Conservation (phyloP, 2,797 vertebrate genomes). For the Antennarius maculatus region DNA sequence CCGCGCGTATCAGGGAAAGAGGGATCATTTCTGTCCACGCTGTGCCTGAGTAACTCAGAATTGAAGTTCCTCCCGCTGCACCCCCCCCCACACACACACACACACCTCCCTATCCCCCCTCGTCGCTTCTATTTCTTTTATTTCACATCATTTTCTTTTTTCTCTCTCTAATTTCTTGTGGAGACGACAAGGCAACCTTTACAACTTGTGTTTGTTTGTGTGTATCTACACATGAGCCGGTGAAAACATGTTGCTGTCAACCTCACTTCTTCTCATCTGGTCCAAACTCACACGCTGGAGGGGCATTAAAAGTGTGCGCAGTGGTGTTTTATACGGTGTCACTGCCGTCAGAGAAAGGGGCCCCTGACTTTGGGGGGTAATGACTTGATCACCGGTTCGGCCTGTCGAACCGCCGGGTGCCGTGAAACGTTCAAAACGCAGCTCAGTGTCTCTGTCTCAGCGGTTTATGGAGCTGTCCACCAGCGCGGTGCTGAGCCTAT, state of each 20-base stretch:
- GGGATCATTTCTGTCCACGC: conserved; percentile 32
- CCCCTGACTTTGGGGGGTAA: conserved; percentile 16
- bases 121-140: not conserved
- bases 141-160: not conserved
- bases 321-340: too few species aligned
- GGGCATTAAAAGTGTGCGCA: too few species aligned
- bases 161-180: not conserved
- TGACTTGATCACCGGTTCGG: conserved; percentile 50
- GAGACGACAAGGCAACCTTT: not conserved
- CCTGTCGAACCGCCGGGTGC: conserved; percentile 45
- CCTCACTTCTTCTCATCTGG: too few species aligned
- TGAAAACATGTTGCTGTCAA: not conserved
- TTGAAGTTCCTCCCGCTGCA: conserved; percentile 33
- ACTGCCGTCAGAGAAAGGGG: too few species aligned
- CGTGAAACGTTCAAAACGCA: conserved; percentile 35
- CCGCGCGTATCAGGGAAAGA: conserved; percentile 33
- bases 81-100: too few species aligned
- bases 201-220: too few species aligned
- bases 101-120: not conserved
- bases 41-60: conserved; percentile 53
- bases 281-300: too few species aligned
- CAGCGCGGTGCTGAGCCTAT: conserved; percentile 65
- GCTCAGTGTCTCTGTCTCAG: conserved; percentile 33
- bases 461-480: conserved; percentile 61
- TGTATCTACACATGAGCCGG: not conserved